Percentiles rank a stretch among this genome's conserved stretches.
Conservation (phyloP, 2,888 invertebrate species). For the Lochmaea capreae region DNA sequence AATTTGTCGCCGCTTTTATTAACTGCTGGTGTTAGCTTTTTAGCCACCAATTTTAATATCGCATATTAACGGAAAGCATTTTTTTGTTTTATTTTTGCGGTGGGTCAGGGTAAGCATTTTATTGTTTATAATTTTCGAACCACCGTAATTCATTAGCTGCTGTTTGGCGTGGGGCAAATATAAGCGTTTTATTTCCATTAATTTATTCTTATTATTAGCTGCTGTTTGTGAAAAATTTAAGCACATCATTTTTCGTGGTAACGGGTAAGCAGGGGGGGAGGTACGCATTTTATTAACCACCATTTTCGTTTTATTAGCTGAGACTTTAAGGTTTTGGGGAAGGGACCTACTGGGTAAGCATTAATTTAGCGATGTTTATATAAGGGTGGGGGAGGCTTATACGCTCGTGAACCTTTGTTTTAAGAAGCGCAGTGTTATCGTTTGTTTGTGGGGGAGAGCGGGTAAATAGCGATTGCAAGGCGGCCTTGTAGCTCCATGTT, state of each 20-base stretch:
- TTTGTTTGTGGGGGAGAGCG: conserved; percentile 42
- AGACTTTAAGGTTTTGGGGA: conserved; percentile 40
- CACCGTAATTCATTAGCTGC: conserved; percentile 40
- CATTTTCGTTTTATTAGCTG: conserved; percentile 30
- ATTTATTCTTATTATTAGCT: neutral
- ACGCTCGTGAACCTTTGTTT: conserved; percentile 53
- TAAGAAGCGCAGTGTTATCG: conserved; percentile 46
- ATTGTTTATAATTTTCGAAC: conserved; percentile 38
- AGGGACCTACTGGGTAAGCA: conserved; percentile 29
- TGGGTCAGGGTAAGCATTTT: conserved; percentile 39
- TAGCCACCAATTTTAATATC: conserved; percentile 5
- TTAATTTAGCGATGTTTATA: conserved; percentile 30
- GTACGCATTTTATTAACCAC: conserved; percentile 17
- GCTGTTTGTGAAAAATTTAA: neutral
- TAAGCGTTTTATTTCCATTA: conserved; percentile 17
- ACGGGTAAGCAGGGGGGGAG: neutral
- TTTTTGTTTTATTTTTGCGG: conserved; percentile 1
- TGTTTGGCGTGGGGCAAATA: conserved; percentile 30
- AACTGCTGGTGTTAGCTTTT: conserved; percentile 5
- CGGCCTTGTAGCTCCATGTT: conserved; percentile 61
- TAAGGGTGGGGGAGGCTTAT: conserved; percentile 32
- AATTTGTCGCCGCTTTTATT: conserved; percentile 32
- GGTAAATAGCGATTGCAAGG: conserved; percentile 51
- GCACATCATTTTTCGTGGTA: neutral
- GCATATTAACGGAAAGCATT: conserved; percentile 6